phyloP scores from a whole-genome alignment of 2,113 vertebrate species.

The Melanerpes formicivorus region DNA sequence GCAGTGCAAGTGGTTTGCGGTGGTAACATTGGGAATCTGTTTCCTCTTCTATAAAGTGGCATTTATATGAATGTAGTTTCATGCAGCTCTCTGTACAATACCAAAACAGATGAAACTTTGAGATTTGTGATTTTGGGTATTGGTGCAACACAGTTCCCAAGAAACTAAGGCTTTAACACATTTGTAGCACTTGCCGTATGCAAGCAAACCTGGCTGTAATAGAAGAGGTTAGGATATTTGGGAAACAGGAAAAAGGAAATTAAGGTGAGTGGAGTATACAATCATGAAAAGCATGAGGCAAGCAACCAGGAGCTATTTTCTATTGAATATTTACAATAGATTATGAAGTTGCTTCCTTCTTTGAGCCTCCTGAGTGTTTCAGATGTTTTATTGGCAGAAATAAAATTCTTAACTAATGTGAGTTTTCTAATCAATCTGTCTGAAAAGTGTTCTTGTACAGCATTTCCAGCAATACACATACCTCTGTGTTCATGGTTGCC shows the following conservation, averaged over 20 bases:
- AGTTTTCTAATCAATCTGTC: background rate
- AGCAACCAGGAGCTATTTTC: background rate
- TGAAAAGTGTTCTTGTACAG: background rate
- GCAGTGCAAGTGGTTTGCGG: background rate
- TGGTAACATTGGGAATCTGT: background rate
- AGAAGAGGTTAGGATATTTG: background rate
- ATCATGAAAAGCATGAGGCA: background rate
- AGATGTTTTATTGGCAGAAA: accelerated
- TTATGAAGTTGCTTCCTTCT: background rate
- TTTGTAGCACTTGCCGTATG: background rate
- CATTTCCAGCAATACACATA: background rate
- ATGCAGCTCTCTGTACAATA: background rate
- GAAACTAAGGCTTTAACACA: background rate
- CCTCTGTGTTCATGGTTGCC: background rate
- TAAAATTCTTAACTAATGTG: background rate
- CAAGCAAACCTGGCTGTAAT: background rate
- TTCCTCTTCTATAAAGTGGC: background rate
- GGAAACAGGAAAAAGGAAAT: background rate
- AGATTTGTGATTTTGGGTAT: background rate
- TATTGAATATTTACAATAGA: background rate
- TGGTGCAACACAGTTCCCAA: background rate
- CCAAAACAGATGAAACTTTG: background rate
- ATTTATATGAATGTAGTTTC: background rate
- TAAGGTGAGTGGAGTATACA: background rate
- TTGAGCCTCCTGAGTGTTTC: no score